phyloP scores from a whole-genome alignment of 2,113 vertebrate genomes.

The Himantopus leucocephalus region DNA sequence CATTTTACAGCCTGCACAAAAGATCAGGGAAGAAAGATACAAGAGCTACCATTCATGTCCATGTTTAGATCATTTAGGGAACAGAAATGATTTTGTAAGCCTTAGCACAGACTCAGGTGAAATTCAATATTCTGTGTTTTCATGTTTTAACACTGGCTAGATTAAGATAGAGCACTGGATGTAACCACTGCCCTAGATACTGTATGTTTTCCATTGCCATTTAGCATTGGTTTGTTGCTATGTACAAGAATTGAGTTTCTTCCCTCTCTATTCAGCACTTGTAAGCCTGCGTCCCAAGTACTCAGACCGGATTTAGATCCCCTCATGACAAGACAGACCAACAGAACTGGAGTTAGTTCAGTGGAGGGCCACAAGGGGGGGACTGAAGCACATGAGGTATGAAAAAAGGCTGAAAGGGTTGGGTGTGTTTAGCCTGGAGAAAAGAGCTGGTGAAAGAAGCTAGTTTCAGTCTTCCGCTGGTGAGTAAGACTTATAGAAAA shows the following conservation, averaged over 20 bases:
- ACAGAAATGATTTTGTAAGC: not conserved
- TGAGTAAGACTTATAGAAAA: not conserved
- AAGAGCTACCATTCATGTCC: not conserved
- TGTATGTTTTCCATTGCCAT: not conserved
- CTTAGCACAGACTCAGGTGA: not conserved
- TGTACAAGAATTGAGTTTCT: not conserved
- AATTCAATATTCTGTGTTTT: not conserved
- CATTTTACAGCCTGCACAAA: not conserved
- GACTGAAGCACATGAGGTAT: not conserved
- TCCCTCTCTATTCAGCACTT: not conserved
- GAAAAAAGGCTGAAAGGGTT: not conserved
- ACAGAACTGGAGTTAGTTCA: not conserved
- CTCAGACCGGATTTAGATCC: not conserved
- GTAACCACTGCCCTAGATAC: not conserved
- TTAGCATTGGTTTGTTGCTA: not conserved
- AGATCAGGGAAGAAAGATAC: not conserved
- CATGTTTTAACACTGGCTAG: not conserved
- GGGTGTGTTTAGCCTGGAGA: not conserved
- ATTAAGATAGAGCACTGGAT: not conserved
- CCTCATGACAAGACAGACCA: not conserved
- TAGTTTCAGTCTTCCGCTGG: not conserved
- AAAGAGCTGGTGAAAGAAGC: not conserved
- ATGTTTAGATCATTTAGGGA: not conserved
- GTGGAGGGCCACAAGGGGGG: not conserved
- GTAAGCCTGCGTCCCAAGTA: fast-evolving